Base-by-base conservation (phyloP, 1,140 invertebrate species). In the Globodera rostochiensis region DNA sequence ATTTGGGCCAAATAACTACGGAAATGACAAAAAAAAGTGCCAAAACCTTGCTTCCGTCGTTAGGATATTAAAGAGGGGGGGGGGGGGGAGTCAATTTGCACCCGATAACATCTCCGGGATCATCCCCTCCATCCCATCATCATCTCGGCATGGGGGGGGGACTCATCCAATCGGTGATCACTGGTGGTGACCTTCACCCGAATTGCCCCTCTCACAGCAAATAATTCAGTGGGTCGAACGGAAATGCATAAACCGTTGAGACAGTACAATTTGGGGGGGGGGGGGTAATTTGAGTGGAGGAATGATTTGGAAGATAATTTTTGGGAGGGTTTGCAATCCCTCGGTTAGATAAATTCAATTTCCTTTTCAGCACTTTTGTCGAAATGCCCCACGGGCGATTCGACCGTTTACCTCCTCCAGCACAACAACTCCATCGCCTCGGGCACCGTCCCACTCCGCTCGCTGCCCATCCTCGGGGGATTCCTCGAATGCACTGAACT, bases 391-490 rank as follows among this genome's bases (percentile, higher is more conserved):
- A 50, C 49, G 11, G 85, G 73, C 25, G 73, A 77, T 4, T 47
- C 86, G 19, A 84, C 88, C 3, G 86, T 89, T 46, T 89, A 89
- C 73, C 80, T 90, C 50, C 86, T 90, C 15, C 89, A 90, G 74
- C 88, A 90, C 82, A 89, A 90, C 74, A 60, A 80, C 36, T 88
- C 89, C 21, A 64, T 74, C 66, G 25, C 70, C 2, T 66, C 46
- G 3, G 64, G 57, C 66, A 78, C 77, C 45, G 74, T 77, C 13
- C 78, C 70, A 6, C 73, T 90, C n/a, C 70, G 89, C 21, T 81
- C 88, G 8, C 70, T 87, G 21, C 83, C 87, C 15, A 80, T 82
- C 11, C 80, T 71, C 46, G 81, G 78, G 1, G 80, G 80, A 36
- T 85, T 89, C 60, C 67, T 86, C 25, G 88, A 90, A 60, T 89